Conservation (phyloP, 1,140 invertebrate species). For the Lepidotrigona ventralis region DNA sequence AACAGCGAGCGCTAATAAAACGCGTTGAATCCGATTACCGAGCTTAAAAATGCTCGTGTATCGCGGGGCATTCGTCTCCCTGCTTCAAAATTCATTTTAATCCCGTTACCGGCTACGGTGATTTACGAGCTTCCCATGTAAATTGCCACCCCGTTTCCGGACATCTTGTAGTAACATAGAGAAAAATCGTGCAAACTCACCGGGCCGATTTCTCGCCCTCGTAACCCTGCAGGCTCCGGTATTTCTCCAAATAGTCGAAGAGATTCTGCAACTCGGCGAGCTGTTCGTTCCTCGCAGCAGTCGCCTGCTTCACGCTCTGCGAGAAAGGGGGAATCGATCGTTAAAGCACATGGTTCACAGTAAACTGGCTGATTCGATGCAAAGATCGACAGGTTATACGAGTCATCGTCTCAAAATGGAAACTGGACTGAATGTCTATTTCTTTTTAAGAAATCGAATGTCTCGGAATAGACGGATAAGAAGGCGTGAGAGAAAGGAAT, state of each 20-base stretch:
- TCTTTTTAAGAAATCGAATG: neutral
- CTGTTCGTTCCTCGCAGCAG: conserved; percentile 80
- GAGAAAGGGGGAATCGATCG: conserved; percentile 1
- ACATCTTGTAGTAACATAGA: conserved; percentile 26
- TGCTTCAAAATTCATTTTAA: conserved; percentile 34
- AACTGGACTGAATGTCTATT: neutral
- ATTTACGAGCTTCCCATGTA: conserved; percentile 38
- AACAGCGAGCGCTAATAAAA: conserved; percentile 34
- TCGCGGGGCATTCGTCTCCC: conserved; percentile 17
- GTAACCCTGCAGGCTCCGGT: conserved; percentile 80
- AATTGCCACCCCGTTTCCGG: neutral
- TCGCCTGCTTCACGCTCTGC: conserved; percentile 77
- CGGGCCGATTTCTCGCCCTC: conserved; percentile 75
- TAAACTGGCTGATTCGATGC: conserved; percentile 4
- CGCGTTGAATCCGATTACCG: conserved; percentile 38
- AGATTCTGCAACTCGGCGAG: conserved; percentile 83
- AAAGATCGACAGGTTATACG: neutral
- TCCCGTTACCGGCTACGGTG: conserved; percentile 25
- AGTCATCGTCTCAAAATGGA: neutral
- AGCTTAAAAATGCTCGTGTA: conserved; percentile 7
- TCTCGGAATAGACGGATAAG: neutral
- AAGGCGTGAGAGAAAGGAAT: neutral
- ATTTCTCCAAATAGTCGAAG: conserved; percentile 83
- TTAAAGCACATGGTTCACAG: neutral
- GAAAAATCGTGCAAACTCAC: conserved; percentile 67